Evolutionary conservation across 2,888 invertebrate species (phyloP).

Genomic region (Hermaeophaga mercurialis): DNA sequence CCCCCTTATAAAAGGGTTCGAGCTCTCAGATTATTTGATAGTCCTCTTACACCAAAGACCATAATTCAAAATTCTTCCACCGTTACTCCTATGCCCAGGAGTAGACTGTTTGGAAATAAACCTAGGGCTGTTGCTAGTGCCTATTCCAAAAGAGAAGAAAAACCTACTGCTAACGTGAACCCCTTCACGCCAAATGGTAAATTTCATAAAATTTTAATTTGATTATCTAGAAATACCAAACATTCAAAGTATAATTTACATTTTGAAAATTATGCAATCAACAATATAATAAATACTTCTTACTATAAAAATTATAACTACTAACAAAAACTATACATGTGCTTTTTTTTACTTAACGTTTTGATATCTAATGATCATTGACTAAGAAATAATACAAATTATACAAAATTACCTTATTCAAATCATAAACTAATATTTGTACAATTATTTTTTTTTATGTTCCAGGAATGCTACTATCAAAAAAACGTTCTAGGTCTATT

Average conservation of each 20-base stretch:
- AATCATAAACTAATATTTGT: no score
- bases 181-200: slow-evolving; percentile 83
- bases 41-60: slow-evolving; percentile 85
- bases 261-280: neutral
- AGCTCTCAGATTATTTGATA: slow-evolving; percentile 76
- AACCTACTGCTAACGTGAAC: slow-evolving; percentile 77
- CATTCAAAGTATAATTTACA: no score
- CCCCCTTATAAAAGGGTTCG: slow-evolving; percentile 67
- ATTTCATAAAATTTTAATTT: no score
- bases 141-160: slow-evolving; percentile 58
- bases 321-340: no score
- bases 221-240: no score
- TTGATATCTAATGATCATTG: neutral
- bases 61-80: slow-evolving; percentile 73
- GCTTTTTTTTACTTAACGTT: neutral
- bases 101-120: slow-evolving; percentile 60
- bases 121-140: slow-evolving; percentile 56
- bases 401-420: no score
- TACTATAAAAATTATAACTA: no score
- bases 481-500: slow-evolving; percentile 71
- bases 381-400: no score
- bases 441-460: slow-evolving; percentile 18
- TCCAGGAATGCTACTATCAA: slow-evolving; percentile 68
- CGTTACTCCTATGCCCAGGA: slow-evolving; percentile 56
- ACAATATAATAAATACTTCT: no score